Evolutionary conservation across 2,888 invertebrate genomes (phyloP).

Genomic region (Deilephila porcellus): DNA sequence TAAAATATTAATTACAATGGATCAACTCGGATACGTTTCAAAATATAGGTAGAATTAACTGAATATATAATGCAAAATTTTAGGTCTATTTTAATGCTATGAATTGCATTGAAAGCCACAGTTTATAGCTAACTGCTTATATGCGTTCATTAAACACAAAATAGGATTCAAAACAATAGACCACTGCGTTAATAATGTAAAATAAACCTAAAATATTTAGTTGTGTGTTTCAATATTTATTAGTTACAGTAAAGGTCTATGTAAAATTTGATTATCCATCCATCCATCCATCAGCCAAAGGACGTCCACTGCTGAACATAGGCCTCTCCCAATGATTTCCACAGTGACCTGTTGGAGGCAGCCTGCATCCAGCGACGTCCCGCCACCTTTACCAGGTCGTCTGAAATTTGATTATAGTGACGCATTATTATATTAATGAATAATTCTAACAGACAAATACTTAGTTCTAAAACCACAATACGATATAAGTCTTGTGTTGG

Average conservation of each 20-base stretch:
- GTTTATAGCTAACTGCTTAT: slow-evolving; percentile 15
- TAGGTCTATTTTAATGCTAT: slow-evolving; percentile 3
- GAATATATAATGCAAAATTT: neutral
- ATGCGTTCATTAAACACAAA: neutral
- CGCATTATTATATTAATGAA: too few species aligned
- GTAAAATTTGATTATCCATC: too few species aligned
- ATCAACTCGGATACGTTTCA: neutral
- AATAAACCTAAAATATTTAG: neutral
- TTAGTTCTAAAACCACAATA: too few species aligned
- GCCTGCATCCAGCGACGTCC: too few species aligned
- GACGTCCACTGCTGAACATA: too few species aligned
- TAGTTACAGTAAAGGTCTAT: neutral
- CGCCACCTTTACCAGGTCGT: too few species aligned
- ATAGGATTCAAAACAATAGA: slow-evolving; percentile 9
- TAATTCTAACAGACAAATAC: too few species aligned
- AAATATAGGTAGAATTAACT: neutral
- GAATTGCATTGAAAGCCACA: slow-evolving; percentile 14
- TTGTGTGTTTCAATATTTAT: neutral
- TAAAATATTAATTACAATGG: neutral
- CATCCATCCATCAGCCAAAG: too few species aligned
- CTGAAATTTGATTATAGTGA: too few species aligned
- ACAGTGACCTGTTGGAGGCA: too few species aligned
- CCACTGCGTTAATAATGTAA: neutral
- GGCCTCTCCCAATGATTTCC: too few species aligned
- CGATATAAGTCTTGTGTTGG: too few species aligned